These are phyloP conservation scores for Ellobius talpinus DNA, from an alignment of 2,113 vertebrate species.

Conservation along the genomic window DNA sequence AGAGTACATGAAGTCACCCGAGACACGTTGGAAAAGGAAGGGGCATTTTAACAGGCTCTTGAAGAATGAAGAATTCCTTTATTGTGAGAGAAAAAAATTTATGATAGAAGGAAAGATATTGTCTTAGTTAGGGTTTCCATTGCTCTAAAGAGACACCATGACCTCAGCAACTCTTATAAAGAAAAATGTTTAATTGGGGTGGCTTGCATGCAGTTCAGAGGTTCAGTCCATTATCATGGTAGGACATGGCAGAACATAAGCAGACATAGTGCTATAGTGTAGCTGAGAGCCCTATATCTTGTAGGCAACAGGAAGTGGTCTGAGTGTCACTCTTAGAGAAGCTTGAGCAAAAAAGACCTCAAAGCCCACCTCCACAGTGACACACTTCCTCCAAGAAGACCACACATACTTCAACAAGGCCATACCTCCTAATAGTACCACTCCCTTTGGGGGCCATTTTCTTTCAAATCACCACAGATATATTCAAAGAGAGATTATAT, in stretches of 20 bases:
- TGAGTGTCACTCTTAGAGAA: neutral
- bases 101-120: neutral
- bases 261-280: neutral
- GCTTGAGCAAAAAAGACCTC: neutral
- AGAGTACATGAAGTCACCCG: neutral
- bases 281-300: neutral
- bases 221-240: neutral
- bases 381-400: neutral
- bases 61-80: neutral
- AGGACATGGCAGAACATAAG: neutral
- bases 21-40: neutral
- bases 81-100: neutral
- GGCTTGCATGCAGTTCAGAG: neutral
- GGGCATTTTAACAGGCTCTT: neutral
- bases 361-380: neutral
- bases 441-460: neutral
- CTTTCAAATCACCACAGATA: neutral
- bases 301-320: neutral
- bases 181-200: neutral
- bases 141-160: neutral
- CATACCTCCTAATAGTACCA: neutral
- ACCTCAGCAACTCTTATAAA: neutral
- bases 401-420: neutral
- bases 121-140: too few relatives aligned
- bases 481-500: neutral